Conservation (phyloP, 2,888 invertebrate species). For the Pollenia amentaria region DNA sequence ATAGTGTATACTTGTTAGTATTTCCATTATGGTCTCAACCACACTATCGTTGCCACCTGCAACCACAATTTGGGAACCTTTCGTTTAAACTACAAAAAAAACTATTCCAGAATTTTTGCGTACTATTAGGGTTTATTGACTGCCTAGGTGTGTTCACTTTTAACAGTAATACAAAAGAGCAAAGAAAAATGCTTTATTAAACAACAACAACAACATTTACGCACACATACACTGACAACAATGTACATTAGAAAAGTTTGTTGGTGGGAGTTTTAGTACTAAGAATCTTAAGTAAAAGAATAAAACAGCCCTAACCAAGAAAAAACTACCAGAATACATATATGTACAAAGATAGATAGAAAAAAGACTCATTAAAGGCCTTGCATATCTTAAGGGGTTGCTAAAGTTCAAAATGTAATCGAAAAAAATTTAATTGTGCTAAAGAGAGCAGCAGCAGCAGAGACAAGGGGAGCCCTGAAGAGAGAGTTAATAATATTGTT, state of each 20-base stretch:
- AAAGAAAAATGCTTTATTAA: slow-evolving; percentile 1
- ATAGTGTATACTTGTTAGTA: no score
- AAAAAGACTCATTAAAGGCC: background rate
- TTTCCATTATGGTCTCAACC: no score
- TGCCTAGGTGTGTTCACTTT: slow-evolving; percentile 3
- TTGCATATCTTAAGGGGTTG: slow-evolving; percentile 29
- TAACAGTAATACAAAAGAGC: slow-evolving; percentile 1
- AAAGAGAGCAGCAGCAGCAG: background rate
- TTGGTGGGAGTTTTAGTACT: no score
- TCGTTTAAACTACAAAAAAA: background rate
- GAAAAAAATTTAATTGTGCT: background rate
- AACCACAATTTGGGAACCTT: no score
- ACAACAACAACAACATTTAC: background rate
- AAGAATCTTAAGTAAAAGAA: background rate
- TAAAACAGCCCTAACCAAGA: background rate
- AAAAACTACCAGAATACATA: background rate
- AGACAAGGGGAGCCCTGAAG: no score
- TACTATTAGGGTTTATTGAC: slow-evolving; percentile 51
- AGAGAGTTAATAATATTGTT: no score
- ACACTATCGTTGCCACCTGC: no score
- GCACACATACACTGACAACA: background rate
- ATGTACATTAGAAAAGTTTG: slow-evolving; percentile 1
- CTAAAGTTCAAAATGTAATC: background rate
- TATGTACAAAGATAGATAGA: background rate
- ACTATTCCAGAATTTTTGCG: slow-evolving; percentile 31